Evolutionary conservation across 92 coral and sea anemone genomes (phyloP).

Genomic region (Umimayanthus kanabou): DNA sequence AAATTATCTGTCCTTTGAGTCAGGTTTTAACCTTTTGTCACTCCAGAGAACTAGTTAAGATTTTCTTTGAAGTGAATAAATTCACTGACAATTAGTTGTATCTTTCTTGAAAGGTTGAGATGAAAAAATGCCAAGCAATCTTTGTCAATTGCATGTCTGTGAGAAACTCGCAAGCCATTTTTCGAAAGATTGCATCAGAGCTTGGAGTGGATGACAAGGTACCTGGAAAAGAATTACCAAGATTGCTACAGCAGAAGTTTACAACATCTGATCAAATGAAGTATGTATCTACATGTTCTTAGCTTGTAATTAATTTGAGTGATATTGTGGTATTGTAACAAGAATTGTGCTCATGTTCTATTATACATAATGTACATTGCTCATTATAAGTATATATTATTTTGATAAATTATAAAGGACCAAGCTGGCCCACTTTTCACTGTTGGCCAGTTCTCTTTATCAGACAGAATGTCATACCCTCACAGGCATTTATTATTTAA

Average conservation of each 20-base stretch:
- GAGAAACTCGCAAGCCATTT: slow-evolving; percentile 78
- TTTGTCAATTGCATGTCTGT: slow-evolving; percentile 96
- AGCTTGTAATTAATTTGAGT: too few species aligned
- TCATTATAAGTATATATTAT: neutral
- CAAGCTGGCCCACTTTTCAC: too few species aligned
- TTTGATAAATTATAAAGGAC: too few species aligned
- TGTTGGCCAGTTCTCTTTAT: too few species aligned
- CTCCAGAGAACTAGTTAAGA: too few species aligned
- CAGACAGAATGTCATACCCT: too few species aligned
- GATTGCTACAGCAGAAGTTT: slow-evolving; percentile 78
- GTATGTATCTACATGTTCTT: slow-evolving; percentile 34
- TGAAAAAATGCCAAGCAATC: slow-evolving; percentile 71
- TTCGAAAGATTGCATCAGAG: slow-evolving; percentile 78
- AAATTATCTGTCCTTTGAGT: too few species aligned
- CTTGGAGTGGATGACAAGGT: slow-evolving; percentile 72
- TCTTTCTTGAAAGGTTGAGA: slow-evolving; percentile 49
- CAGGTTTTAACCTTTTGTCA: too few species aligned
- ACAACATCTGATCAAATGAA: slow-evolving; percentile 71
- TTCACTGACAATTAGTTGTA: too few species aligned
- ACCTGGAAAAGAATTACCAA: slow-evolving; percentile 73
- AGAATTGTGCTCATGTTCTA: neutral
- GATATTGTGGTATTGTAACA: neutral
- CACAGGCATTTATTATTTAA: too few species aligned
- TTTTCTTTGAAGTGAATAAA: neutral
- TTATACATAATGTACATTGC: neutral